Evolutionary conservation across 2,113 vertebrate genomes (phyloP).

Genomic region (Toxostoma redivivum): DNA sequence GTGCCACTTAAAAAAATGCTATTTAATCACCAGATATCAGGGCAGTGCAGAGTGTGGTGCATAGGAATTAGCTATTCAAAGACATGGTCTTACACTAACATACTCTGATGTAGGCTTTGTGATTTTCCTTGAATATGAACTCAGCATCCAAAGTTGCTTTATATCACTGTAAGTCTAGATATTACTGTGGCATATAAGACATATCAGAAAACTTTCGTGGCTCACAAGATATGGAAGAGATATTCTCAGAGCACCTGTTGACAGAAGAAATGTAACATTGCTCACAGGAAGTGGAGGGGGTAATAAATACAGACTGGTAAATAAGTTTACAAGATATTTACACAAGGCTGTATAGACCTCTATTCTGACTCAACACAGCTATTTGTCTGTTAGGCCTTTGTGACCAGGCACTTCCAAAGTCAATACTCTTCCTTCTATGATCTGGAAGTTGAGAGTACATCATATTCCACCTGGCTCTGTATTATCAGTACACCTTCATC

Average conservation of each 20-base stretch:
- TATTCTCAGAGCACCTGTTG: background rate
- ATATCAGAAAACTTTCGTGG: background rate
- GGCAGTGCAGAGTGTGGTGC: background rate
- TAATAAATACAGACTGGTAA: background rate
- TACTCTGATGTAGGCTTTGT: background rate
- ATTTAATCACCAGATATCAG: constrained; percentile 56
- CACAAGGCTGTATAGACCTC: background rate
- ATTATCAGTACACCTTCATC: background rate
- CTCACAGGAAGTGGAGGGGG: background rate
- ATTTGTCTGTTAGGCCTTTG: background rate
- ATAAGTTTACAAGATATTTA: background rate
- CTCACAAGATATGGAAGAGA: background rate
- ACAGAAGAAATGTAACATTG: background rate
- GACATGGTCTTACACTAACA: background rate
- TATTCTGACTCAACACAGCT: background rate
- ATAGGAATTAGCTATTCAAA: background rate
- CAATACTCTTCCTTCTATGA: background rate
- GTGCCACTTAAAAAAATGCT: constrained; percentile 32
- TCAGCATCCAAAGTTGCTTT: background rate
- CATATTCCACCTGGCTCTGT: background rate
- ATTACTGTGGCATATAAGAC: background rate
- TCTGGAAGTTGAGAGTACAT: background rate
- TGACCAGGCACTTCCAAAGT: background rate
- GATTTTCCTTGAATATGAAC: background rate
- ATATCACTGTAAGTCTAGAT: background rate